Evolutionary conservation across 2,113 vertebrate genomes (phyloP), one percentile per base, ranked within the genome.

Genomic region (Equus przewalskii): DNA sequence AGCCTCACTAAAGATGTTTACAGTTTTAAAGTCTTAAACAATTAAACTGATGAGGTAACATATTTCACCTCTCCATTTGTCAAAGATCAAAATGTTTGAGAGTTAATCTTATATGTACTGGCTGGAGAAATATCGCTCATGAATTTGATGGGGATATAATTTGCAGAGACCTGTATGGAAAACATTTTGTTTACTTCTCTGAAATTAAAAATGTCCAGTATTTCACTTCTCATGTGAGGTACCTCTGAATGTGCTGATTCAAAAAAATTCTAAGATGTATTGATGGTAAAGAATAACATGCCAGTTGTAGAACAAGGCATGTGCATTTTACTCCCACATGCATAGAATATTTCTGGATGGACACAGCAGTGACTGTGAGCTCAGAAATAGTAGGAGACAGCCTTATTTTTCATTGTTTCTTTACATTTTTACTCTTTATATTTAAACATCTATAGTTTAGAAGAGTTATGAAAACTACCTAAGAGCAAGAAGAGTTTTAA

Each of bases 401-500:
- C 33, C 62, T 87, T 36, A 12, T 56, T 83, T 67, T 46, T 67
- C 49, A 56, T 78, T 33, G 8, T 78, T 44, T 78, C 36, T 85
- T 95, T 85, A 80, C 30, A 51, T 73, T 83, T 92, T 92, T 69
- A 41, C 49, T 79, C 56, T 58, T 94, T 72, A 16, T 67, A 69
- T 24, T 70, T 76, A 87, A 95, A 51, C 78, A 89, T 22, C 51
- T 91, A 4, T 79, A 7, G 24, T 62, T 93, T 80, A 89, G 33
- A 97, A 81, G 91, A 64, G 58, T 67, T 82, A 79, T 28, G n/a
- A 83, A 83, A 76, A 83, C 58, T 9, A 30, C 41, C 19, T 22
- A 73, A 69, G 28, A 62, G 22, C 41, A 44, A 80, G n/a, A 79
- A 94, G 56, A 62, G 44, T 79, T 89, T 87, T 44, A 41, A 8